Conservation (phyloP, 2,888 invertebrate species). For the Matsumyia berberina region DNA sequence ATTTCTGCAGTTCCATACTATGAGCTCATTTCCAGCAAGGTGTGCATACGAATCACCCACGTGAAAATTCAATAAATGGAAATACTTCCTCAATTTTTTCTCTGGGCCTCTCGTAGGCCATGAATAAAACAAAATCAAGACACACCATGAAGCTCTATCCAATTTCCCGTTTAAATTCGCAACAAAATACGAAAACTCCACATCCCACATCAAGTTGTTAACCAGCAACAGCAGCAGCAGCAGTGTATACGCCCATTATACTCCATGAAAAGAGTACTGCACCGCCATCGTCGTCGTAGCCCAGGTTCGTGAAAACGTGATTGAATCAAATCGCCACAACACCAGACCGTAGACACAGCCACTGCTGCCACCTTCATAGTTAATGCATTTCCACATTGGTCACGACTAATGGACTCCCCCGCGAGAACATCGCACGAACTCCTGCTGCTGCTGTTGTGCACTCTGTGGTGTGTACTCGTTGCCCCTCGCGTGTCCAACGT, state of each 20-base stretch:
- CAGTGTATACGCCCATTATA: slow-evolving; percentile 53
- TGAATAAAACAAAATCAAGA: slow-evolving; percentile 5
- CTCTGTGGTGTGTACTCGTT: not conserved
- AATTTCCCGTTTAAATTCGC: slow-evolving; percentile 50
- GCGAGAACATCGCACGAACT: slow-evolving; percentile 66
- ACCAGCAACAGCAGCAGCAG: slow-evolving; percentile 29
- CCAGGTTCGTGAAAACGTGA: slow-evolving; percentile 63
- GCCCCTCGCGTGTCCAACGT: slow-evolving; percentile 26
- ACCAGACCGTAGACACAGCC: slow-evolving; percentile 46
- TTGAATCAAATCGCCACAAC: slow-evolving; percentile 71
- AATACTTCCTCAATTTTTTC: not conserved
- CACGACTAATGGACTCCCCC: slow-evolving; percentile 76
- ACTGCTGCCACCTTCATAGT: slow-evolving; percentile 71
- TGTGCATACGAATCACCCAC: not conserved
- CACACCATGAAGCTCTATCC: slow-evolving; percentile 26
- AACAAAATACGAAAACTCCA: slow-evolving; percentile 48
- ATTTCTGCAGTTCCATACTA: not conserved
- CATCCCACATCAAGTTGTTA: slow-evolving; percentile 58
- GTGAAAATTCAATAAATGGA: not conserved
- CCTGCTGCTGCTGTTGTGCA: slow-evolving; percentile 36
- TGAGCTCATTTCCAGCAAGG: not conserved
- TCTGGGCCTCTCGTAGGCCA: not conserved
- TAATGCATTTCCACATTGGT: slow-evolving; percentile 74
- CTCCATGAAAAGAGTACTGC: slow-evolving; percentile 48
- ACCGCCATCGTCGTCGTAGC: slow-evolving; percentile 6